Evolutionary conservation across 2,113 vertebrate genomes (phyloP).

Genomic region (Egretta garzetta): DNA sequence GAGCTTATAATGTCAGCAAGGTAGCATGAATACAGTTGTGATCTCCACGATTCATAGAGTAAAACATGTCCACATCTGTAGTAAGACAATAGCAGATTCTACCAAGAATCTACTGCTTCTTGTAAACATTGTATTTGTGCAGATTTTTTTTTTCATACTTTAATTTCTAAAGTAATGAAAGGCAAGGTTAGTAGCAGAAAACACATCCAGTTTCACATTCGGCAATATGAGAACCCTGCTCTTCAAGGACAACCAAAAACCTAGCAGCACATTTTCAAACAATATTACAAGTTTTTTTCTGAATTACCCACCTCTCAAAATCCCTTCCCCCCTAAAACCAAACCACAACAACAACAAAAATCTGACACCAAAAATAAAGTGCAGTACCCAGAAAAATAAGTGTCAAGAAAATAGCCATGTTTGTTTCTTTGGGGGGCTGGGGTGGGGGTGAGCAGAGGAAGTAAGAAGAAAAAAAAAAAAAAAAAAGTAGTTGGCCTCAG

Average conservation of each 20-base stretch:
- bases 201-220: constrained; percentile 79
- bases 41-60: constrained; percentile 66
- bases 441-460: too few species aligned
- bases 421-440: constrained; percentile 66
- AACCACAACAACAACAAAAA: constrained; percentile 50
- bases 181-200: constrained; percentile 81
- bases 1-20: constrained; percentile 69
- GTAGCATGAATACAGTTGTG: constrained; percentile 65
- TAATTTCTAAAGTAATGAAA: constrained; percentile 78
- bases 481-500: constrained; percentile 67
- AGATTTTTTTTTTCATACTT: constrained; percentile 72
- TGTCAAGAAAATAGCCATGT: constrained; percentile 81
- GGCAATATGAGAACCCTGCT: constrained; percentile 71
- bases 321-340: neutral
- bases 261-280: constrained; percentile 82
- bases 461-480: neutral
- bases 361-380: constrained; percentile 87
- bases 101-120: constrained; percentile 72
- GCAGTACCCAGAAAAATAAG: constrained; percentile 89
- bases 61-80: constrained; percentile 66
- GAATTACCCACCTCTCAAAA: constrained; percentile 66
- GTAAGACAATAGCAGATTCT: constrained; percentile 75
- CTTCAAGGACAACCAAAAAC: constrained; percentile 66
- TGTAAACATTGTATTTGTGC: constrained; percentile 83
- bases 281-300: constrained; percentile 69